Evolutionary conservation across 1,140 invertebrate genomes (phyloP).

Genomic region (Helicoverpa zea): DNA sequence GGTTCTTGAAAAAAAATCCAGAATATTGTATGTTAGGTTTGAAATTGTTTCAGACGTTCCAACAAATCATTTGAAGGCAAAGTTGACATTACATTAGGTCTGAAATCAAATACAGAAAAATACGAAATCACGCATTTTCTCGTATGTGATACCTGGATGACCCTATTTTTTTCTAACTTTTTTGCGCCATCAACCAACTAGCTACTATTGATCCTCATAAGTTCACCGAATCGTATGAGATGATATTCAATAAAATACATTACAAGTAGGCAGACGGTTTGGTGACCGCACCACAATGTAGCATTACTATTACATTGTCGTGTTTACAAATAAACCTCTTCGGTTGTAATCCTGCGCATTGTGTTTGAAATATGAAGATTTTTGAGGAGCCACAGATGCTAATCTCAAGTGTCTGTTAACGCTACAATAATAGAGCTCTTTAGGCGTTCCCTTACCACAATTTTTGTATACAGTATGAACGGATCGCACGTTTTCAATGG

Average conservation of each 20-base stretch:
- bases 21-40: background rate
- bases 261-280: conserved; percentile 69
- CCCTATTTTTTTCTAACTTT: conserved; percentile 49
- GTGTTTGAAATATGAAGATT: conserved; percentile 78
- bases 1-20: background rate
- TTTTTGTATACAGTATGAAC: conserved; percentile 71
- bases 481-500: conserved; percentile 74
- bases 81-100: background rate
- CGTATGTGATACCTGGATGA: conserved; percentile 32
- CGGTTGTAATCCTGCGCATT: conserved; percentile 80
- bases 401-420: conserved; percentile 86
- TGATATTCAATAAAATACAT: conserved; percentile 79
- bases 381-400: conserved; percentile 82
- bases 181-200: conserved; percentile 23
- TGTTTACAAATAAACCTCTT: conserved; percentile 86
- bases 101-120: background rate
- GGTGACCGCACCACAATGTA: conserved; percentile 73
- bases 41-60: background rate
- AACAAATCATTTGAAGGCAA: background rate
- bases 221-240: conserved; percentile 79
- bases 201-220: conserved; percentile 63
- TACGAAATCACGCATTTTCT: conserved; percentile 20
- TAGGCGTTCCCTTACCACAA: conserved; percentile 75
- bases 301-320: conserved; percentile 72
- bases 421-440: conserved; percentile 81